A percentile compares a stretch with the other conserved stretches of the same genome.
These are phyloP conservation scores for Apamea epomidion DNA, from an alignment of 2,888 invertebrate species.

Conservation along the genomic window DNA sequence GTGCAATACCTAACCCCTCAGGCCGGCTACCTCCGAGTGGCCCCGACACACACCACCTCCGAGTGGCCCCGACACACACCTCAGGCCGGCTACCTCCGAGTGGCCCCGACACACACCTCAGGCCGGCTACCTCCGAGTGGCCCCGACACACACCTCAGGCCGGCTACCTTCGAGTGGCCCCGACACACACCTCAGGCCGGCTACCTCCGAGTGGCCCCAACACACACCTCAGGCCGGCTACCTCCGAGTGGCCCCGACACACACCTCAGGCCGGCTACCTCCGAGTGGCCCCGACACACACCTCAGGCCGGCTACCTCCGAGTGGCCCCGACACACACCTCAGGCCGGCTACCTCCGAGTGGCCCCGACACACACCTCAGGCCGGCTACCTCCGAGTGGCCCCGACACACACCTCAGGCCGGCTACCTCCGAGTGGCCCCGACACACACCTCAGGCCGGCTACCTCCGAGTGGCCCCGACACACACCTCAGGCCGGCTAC, in stretches of 20 bases:
- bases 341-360: conserved; percentile 11
- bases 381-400: conserved; percentile 2
- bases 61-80: background rate
- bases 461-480: background rate
- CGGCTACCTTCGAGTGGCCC: background rate
- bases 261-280: conserved; percentile 18
- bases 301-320: conserved; percentile 19
- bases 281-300: background rate
- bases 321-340: background rate
- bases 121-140: conserved; percentile 5
- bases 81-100: conserved; percentile 13
- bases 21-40: conserved; percentile 5
- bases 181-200: conserved; percentile 13
- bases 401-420: conserved; percentile 5
- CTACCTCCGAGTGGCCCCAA: background rate
- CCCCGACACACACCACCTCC: conserved; percentile 6
- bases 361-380: conserved; percentile 7
- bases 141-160: conserved; percentile 7
- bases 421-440: conserved; percentile 1
- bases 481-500: conserved; percentile 15
- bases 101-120: conserved; percentile 1
- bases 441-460: conserved; percentile 14
- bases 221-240: conserved; percentile 14
- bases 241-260: background rate
- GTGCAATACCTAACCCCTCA: conserved; percentile 61